phyloP scores from a whole-genome alignment of 2,113 vertebrate genomes.

The Crypturellus undulatus region DNA sequence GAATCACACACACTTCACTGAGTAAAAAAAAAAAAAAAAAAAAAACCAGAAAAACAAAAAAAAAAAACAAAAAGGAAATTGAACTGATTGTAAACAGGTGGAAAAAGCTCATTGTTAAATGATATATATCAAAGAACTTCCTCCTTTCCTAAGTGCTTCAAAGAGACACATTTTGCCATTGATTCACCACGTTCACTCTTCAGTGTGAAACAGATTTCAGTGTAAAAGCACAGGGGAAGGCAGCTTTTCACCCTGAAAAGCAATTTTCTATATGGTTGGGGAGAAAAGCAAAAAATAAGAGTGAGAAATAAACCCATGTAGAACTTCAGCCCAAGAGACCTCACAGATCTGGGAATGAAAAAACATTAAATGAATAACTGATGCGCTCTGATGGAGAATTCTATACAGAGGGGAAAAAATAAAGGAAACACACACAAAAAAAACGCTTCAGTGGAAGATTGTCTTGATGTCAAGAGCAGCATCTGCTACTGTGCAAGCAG shows the following conservation, averaged over 20 bases:
- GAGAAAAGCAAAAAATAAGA: not conserved
- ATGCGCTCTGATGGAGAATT: not conserved
- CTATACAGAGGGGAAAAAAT: not conserved
- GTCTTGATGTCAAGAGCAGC: constrained; percentile 6
- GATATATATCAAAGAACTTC: not conserved
- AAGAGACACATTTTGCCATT: not conserved
- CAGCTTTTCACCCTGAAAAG: constrained; percentile 28
- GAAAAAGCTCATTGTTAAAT: not conserved
- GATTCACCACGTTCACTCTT: not conserved
- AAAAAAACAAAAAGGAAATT: not conserved
- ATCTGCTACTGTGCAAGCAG: constrained; percentile 10
- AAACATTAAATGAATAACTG: not conserved
- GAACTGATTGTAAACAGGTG: not conserved
- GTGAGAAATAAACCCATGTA: not conserved
- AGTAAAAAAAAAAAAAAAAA: not conserved
- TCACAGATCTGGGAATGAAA: not conserved
- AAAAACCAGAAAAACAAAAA: too few species aligned
- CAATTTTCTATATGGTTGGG: constrained; percentile 15
- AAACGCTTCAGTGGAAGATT: not conserved
- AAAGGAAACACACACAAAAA: not conserved
- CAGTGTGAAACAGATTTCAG: not conserved
- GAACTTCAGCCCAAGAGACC: not conserved
- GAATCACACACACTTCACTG: not conserved
- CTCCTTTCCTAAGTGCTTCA: not conserved
- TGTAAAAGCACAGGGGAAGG: not conserved